Percentiles rank a stretch among this genome's conserved stretches.
phyloP scores from a whole-genome alignment of 53 echinoderm and acorn worm species.

The Crossaster papposus region DNA sequence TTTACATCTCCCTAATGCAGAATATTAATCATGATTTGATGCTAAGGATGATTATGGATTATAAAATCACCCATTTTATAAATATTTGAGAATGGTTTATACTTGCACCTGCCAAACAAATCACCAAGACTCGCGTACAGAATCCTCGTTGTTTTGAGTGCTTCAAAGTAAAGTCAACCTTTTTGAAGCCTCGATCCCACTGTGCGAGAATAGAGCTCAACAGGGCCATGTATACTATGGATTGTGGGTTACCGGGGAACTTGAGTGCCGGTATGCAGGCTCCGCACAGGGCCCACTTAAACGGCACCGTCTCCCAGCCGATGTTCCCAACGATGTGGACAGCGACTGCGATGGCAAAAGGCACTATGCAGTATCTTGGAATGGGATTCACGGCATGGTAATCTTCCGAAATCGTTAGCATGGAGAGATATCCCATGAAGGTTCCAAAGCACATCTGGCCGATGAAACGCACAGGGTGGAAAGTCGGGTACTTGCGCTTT shows the following conservation, averaged over 20 bases:
- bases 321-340: conserved; percentile 86
- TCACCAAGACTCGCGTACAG: conserved; percentile 69
- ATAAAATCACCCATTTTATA: too few relatives aligned
- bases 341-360: conserved; percentile 70
- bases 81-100: too few relatives aligned
- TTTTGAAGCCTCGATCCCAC: conserved; percentile 64
- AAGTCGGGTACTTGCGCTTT: conserved; percentile 61
- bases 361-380: conserved; percentile 61
- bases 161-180: background rate
- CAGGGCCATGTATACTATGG: conserved; percentile 65
- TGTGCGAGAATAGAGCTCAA: conserved; percentile 73
- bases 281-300: conserved; percentile 65
- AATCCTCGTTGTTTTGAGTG: conserved; percentile 47
- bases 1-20: too few relatives aligned
- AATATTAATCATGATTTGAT: too few relatives aligned
- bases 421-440: conserved; percentile 79
- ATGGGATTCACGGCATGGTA: conserved; percentile 50
- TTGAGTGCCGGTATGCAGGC: conserved; percentile 62
- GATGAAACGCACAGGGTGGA: conserved; percentile 69
- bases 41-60: too few relatives aligned
- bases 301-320: conserved; percentile 70
- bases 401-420: conserved; percentile 70
- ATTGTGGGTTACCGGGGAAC: conserved; percentile 56
- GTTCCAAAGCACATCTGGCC: conserved; percentile 74
- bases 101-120: conserved; percentile 75